These are phyloP conservation scores for Dallia pectoralis DNA, from an alignment of 2,797 vertebrate genomes.

Conservation along the genomic window DNA sequence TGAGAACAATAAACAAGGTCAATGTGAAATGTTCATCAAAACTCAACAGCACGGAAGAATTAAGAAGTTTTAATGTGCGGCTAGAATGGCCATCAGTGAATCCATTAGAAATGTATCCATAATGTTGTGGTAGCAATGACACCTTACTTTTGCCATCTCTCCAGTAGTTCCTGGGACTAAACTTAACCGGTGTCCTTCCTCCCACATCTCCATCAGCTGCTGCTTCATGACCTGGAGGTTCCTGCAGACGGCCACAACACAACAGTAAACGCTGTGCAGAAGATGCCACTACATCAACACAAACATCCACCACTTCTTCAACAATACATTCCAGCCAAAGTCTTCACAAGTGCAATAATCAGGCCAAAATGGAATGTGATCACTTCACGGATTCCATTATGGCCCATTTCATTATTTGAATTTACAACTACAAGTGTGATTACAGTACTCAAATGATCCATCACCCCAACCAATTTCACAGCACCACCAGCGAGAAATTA, in stretches of 20 bases:
- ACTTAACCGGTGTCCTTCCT: conserved; percentile 83
- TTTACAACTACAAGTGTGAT: too few relatives aligned
- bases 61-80: background rate
- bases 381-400: too few relatives aligned
- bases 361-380: too few relatives aligned
- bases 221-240: conserved; percentile 89
- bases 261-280: too few relatives aligned
- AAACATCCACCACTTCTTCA: too few relatives aligned
- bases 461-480: too few relatives aligned
- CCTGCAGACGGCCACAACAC: conserved; percentile 63
- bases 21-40: background rate
- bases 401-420: background rate
- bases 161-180: conserved; percentile 92
- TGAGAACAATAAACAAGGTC: conserved; percentile 11
- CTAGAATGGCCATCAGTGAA: background rate
- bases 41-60: background rate
- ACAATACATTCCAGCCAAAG: too few relatives aligned
- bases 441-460: too few relatives aligned
- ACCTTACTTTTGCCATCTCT: conserved; percentile 91
- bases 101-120: conserved; percentile 1
- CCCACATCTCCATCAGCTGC: conserved; percentile 88
- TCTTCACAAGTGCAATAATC: too few relatives aligned
- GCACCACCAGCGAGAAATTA: too few relatives aligned
- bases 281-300: too few relatives aligned
- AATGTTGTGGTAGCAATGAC: background rate